These are phyloP conservation scores for Panthera tigris DNA, from an alignment of 2,113 vertebrate genomes.

Conservation along the genomic window DNA sequence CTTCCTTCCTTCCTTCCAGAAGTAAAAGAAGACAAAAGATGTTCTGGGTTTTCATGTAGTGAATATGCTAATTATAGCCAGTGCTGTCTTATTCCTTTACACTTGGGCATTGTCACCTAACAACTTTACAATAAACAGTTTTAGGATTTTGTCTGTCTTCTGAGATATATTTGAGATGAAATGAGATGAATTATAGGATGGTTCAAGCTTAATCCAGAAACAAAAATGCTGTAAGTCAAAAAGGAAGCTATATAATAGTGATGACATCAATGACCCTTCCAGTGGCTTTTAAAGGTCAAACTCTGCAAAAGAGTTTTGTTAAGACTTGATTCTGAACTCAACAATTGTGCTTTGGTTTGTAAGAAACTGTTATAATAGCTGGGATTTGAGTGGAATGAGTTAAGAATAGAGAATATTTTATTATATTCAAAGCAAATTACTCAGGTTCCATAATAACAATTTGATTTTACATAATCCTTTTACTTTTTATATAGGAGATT, in stretches of 20 bases:
- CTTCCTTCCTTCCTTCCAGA: not conserved
- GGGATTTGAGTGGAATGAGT: slow-evolving; percentile 36
- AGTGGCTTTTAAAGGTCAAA: slow-evolving; percentile 50
- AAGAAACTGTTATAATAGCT: not conserved
- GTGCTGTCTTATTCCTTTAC: not conserved
- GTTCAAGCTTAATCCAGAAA: slow-evolving; percentile 50
- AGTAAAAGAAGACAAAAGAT: not conserved
- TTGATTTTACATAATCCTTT: slow-evolving; percentile 51
- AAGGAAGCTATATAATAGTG: not conserved
- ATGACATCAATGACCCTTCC: not conserved
- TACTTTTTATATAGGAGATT: slow-evolving; percentile 51
- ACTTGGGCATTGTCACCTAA: not conserved
- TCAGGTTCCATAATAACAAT: slow-evolving; percentile 12
- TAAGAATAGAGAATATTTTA: not conserved
- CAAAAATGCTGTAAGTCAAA: not conserved
- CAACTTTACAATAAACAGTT: not conserved
- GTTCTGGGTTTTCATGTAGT: not conserved
- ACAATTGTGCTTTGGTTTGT: not conserved
- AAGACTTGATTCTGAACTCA: not conserved
- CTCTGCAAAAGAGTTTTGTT: not conserved
- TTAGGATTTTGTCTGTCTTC: not conserved
- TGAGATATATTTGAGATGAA: slow-evolving; percentile 44
- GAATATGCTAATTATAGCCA: not conserved
- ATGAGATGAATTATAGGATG: slow-evolving; percentile 10
- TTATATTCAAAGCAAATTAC: slow-evolving; percentile 46